Evolutionary conservation across 2,797 vertebrate genomes (phyloP).

Genomic region (Alexandromys oeconomus): DNA sequence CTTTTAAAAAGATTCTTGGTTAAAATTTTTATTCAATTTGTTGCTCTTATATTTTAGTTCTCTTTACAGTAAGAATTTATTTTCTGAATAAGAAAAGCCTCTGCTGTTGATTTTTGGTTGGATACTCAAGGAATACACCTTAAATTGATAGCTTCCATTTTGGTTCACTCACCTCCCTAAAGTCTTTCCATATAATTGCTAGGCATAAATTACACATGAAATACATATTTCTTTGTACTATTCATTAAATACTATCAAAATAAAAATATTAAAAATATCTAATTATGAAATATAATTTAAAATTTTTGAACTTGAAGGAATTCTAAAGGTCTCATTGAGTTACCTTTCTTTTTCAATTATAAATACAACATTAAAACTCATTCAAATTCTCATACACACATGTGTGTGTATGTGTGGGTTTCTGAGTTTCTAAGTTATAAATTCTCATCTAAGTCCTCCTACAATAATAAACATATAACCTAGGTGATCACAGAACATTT

Average conservation of each 20-base stretch:
- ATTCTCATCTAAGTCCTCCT: neutral
- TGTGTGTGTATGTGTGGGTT: neutral
- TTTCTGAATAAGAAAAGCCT: neutral
- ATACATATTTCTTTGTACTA: neutral
- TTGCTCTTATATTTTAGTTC: neutral
- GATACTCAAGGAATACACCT: conserved; percentile 4
- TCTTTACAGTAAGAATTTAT: neutral
- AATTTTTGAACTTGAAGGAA: neutral
- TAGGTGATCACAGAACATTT: neutral
- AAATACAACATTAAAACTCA: neutral
- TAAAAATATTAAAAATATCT: neutral
- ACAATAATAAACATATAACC: neutral
- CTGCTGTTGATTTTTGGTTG: neutral
- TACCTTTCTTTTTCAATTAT: neutral
- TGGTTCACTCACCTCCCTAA: neutral
- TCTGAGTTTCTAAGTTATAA: neutral
- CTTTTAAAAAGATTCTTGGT: conserved; percentile 72
- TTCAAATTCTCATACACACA: neutral
- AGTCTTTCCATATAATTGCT: neutral
- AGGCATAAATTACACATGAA: neutral
- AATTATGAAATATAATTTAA: neutral
- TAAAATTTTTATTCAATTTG: neutral
- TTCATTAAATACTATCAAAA: neutral
- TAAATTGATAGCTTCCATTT: neutral
- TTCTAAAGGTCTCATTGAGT: neutral